Percentiles rank a stretch among this genome's conserved stretches.
phyloP scores from a whole-genome alignment of 2,888 invertebrate genomes.

The Agriopis marginaria region DNA sequence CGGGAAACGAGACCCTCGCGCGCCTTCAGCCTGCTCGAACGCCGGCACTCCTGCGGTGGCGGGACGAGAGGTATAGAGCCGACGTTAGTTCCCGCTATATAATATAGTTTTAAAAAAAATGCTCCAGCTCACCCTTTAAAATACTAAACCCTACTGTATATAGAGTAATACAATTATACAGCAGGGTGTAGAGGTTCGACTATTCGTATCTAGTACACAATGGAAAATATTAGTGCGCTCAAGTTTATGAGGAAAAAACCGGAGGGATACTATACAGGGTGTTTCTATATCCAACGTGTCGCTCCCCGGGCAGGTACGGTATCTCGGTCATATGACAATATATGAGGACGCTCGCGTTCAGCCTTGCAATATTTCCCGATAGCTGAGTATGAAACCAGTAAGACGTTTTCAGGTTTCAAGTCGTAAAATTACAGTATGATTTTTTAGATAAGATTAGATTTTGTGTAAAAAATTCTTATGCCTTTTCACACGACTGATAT shows the following conservation, averaged over 20 bases:
- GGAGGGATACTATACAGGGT: conserved; percentile 1
- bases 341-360: conserved; percentile 48
- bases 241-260: conserved; percentile 23
- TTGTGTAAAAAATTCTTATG: no score
- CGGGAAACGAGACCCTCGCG: no score
- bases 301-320: conserved; percentile 25
- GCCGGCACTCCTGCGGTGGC: no score
- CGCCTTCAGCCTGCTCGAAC: no score
- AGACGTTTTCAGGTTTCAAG: background rate
- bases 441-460: background rate
- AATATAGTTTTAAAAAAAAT: no score
- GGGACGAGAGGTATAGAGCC: no score
- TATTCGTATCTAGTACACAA: background rate
- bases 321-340: conserved; percentile 61
- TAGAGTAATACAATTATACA: background rate
- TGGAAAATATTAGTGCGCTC: conserved; percentile 24
- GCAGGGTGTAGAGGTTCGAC: no score
- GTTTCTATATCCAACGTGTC: background rate
- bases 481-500: no score
- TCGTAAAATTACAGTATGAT: background rate
- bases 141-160: background rate
- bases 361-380: background rate
- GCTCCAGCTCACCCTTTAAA: background rate
- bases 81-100: no score
- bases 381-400: background rate